Percentiles rank a stretch among this genome's conserved stretches.
Conservation (phyloP, 2,888 invertebrate species). For the Sceliomorpha sp. region DNA sequence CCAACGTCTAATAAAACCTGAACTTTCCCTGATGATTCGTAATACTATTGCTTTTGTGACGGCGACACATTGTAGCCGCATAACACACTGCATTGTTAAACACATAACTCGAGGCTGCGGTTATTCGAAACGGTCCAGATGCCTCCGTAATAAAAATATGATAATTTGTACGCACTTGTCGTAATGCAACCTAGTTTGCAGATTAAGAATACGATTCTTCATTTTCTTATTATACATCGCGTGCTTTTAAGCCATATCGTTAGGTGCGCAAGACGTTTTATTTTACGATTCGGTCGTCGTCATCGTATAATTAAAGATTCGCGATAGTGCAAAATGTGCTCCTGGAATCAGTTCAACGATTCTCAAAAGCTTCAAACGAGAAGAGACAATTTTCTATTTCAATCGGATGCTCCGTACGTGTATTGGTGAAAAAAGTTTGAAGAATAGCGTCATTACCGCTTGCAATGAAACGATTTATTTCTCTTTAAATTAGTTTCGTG, state of each 20-base stretch:
- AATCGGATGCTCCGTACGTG: slow-evolving; percentile 1
- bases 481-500: slow-evolving; percentile 6
- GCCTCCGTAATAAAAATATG: no score
- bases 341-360: background rate
- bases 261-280: slow-evolving; percentile 16
- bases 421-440: slow-evolving; percentile 10
- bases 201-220: background rate
- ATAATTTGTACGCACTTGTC: no score
- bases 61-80: no score
- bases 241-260: slow-evolving; percentile 6
- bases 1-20: no score
- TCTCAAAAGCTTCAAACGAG: background rate
- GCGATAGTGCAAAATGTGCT: slow-evolving; percentile 1
- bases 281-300: slow-evolving; percentile 3
- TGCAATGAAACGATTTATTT: slow-evolving; percentile 27
- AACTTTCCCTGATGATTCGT: no score
- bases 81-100: no score
- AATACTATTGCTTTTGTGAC: no score
- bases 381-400: slow-evolving; percentile 2
- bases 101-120: no score
- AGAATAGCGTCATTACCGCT: slow-evolving; percentile 14
- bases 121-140: no score
- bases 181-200: no score
- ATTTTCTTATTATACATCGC: background rate
- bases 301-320: slow-evolving; percentile 7